A percentile compares a stretch with the other conserved stretches of the same genome.
phyloP scores from a whole-genome alignment of 2,797 vertebrate species.

The Molossus molossus region DNA sequence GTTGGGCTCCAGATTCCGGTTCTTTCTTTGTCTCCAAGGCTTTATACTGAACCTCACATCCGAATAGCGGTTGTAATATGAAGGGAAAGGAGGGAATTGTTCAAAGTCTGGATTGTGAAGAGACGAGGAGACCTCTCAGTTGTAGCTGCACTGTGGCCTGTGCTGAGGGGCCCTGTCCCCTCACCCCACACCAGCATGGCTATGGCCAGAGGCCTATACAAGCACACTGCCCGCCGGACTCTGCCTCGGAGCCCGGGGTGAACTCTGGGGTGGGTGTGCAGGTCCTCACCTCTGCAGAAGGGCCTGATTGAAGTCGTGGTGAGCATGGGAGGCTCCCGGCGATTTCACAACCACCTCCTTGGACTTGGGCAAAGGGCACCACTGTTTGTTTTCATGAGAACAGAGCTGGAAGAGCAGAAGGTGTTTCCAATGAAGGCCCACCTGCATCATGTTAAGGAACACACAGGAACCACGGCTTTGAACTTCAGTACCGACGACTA shows the following conservation, averaged over 20 bases:
- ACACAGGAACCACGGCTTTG: slow-evolving; percentile 82
- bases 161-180: background rate
- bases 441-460: slow-evolving; percentile 83
- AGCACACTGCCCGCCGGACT: accelerated
- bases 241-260: background rate
- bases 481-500: slow-evolving; percentile 66
- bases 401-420: slow-evolving; percentile 81
- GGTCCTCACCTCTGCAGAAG: slow-evolving; percentile 78
- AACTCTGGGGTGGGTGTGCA: background rate
- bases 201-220: background rate
- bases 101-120: background rate
- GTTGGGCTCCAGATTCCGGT: background rate
- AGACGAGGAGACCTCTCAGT: background rate
- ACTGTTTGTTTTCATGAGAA: slow-evolving; percentile 87
- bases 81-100: background rate
- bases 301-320: slow-evolving; percentile 77
- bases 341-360: slow-evolving; percentile 66
- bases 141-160: background rate
- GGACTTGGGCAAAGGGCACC: slow-evolving; percentile 82
- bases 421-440: slow-evolving; percentile 87
- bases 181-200: background rate
- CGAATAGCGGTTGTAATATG: background rate
- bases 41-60: background rate
- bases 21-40: background rate
- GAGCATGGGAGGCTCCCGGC: slow-evolving; percentile 71